These are phyloP conservation scores for Metaphire vulgaris DNA, from an alignment of 1,140 invertebrate species.

Conservation along the genomic window DNA sequence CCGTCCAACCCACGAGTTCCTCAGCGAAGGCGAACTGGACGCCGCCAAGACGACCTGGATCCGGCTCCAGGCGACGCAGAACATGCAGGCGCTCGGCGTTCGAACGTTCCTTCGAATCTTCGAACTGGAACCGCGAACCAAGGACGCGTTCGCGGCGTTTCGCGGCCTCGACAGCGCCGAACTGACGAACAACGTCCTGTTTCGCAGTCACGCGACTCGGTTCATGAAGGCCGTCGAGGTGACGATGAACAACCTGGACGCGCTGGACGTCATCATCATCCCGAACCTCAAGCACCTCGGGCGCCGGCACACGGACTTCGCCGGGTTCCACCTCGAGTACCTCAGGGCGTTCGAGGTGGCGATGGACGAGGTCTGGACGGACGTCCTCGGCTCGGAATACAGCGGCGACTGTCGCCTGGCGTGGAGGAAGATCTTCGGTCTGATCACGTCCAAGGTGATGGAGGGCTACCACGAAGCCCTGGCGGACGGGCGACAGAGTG, in stretches of 20 bases:
- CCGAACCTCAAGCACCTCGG: conserved; percentile 18
- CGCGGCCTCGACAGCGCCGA: not conserved
- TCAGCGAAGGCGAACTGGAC: conserved; percentile 12
- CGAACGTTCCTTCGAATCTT: not conserved
- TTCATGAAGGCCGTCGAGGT: conserved; percentile 20
- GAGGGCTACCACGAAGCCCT: not conserved
- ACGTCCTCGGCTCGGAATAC: not conserved
- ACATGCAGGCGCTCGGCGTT: conserved; percentile 2
- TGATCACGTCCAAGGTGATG: conserved; percentile 17
- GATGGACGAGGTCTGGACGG: conserved; percentile 12
- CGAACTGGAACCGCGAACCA: conserved; percentile 10
- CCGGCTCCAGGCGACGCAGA: not conserved
- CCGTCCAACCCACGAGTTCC: conserved; percentile 13
- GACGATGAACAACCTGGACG: conserved; percentile 17
- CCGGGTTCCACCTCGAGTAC: not conserved
- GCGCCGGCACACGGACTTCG: not conserved
- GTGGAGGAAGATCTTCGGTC: conserved; percentile 9
- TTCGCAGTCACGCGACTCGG: not conserved
- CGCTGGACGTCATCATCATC: conserved; percentile 23
- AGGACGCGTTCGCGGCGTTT: not conserved
- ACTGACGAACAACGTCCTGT: conserved; percentile 7
- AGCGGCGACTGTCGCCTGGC: not conserved
- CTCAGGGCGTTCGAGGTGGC: conserved; percentile 4
- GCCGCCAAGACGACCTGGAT: not conserved
- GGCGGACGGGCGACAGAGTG: not conserved